These are phyloP conservation scores for Halcyon badia DNA, from an alignment of 2,797 vertebrate genomes.

Conservation along the genomic window DNA sequence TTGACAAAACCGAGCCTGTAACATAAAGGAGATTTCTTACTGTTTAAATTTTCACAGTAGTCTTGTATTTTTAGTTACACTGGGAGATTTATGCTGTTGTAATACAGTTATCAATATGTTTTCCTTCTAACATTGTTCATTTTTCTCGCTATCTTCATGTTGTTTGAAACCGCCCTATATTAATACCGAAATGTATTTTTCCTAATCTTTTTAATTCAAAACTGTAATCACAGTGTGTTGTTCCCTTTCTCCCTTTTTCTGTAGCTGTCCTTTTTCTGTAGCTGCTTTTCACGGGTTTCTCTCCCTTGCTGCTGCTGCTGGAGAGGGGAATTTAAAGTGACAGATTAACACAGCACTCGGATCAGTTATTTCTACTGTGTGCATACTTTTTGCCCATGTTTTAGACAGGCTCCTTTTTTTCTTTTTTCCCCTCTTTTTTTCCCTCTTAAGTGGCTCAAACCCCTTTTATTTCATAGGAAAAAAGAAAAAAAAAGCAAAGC, in stretches of 20 bases:
- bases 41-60: neutral
- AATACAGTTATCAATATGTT: neutral
- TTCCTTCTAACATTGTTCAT: neutral
- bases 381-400: neutral
- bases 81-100: neutral
- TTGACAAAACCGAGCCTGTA: neutral
- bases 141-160: neutral
- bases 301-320: neutral
- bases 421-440: neutral
- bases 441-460: constrained; percentile 34
- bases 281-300: neutral
- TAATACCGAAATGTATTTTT: neutral
- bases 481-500: neutral
- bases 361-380: constrained; percentile 29
- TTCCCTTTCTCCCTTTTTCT: neutral
- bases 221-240: neutral
- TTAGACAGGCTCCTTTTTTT: neutral
- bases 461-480: neutral
- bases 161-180: neutral
- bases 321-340: constrained; percentile 41
- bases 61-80: neutral
- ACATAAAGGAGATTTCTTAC: neutral
- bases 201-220: neutral
- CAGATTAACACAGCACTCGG: constrained; percentile 31
- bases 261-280: neutral